A percentile compares a stretch with the other conserved stretches of the same genome.
Evolutionary conservation across 1,140 invertebrate species (phyloP).

Genomic region (Formica exsecta): DNA sequence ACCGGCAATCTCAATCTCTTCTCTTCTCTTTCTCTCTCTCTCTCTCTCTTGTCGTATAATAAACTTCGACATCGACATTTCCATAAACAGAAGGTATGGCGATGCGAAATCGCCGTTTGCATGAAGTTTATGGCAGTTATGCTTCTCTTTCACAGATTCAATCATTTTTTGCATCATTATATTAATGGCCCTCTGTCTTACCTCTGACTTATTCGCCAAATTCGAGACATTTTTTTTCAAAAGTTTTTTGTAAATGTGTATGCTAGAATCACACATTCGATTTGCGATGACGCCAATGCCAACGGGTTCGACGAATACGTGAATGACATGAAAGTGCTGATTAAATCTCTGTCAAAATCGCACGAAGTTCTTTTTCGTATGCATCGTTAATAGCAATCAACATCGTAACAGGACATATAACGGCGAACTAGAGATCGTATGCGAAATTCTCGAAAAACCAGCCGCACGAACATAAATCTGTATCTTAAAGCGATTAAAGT

Average conservation of each 20-base stretch:
- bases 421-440: slow-evolving; percentile 15
- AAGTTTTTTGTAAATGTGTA: slow-evolving; percentile 1
- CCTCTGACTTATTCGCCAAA: slow-evolving; percentile 49
- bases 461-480: slow-evolving; percentile 37
- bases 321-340: slow-evolving; percentile 25
- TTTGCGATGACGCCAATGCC: slow-evolving; percentile 24
- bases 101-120: slow-evolving; percentile 21
- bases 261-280: background rate
- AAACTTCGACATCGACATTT: slow-evolving; percentile 25
- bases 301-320: slow-evolving; percentile 1
- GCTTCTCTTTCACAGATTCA: slow-evolving; percentile 3
- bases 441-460: slow-evolving; percentile 44
- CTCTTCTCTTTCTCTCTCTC: too few relatives aligned
- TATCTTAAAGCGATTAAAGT: slow-evolving; percentile 50
- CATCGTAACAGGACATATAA: slow-evolving; percentile 35
- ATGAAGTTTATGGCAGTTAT: slow-evolving; percentile 15
- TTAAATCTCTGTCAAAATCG: slow-evolving; percentile 21
- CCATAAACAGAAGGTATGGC: slow-evolving; percentile 39
- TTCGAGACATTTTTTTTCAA: slow-evolving; percentile 14
- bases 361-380: slow-evolving; percentile 11
- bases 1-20: slow-evolving; percentile 1
- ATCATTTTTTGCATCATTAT: slow-evolving; percentile 24
- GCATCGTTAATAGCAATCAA: slow-evolving; percentile 21
- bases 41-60: slow-evolving; percentile 1
- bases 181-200: slow-evolving; percentile 38